A percentile compares a stretch with the other conserved stretches of the same genome.
Conservation (phyloP, 2,797 vertebrate species). For the Cirrhinus molitorella region DNA sequence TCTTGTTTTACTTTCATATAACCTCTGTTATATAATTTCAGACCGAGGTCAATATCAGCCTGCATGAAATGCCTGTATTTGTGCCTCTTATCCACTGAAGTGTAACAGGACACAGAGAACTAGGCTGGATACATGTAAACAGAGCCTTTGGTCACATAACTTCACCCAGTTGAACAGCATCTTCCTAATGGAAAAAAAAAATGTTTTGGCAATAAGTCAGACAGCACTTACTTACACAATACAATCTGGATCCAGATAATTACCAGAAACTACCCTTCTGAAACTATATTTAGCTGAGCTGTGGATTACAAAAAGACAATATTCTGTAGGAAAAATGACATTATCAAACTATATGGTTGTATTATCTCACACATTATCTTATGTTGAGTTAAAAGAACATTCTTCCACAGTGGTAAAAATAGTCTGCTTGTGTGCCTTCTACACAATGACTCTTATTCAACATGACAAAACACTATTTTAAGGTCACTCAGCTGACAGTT, state of each 20-base stretch:
- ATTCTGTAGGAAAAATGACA: background rate
- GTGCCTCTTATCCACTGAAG: conserved; percentile 66
- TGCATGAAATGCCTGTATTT: conserved; percentile 64
- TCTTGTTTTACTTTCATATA: background rate
- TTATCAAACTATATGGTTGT: conserved; percentile 1
- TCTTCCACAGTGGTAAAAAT: conserved; percentile 43
- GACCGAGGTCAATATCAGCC: conserved; percentile 62
- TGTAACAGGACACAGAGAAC: conserved; percentile 67
- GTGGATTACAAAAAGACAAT: background rate
- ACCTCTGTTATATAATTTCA: conserved; percentile 62
- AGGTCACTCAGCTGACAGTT: conserved; percentile 38
- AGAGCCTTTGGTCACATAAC: conserved; percentile 22
- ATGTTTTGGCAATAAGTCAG: conserved; percentile 22
- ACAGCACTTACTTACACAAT: background rate
- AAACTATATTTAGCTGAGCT: conserved; percentile 9
- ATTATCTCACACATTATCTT: conserved; percentile 23
- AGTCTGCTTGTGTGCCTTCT: conserved; percentile 30
- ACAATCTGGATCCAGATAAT: conserved; percentile 1
- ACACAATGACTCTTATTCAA: conserved; percentile 50
- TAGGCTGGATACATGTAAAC: conserved; percentile 44
- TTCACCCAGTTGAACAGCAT: conserved; percentile 5
- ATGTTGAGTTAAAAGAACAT: conserved; percentile 37
- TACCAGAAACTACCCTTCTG: background rate
- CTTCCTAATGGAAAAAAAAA: background rate
- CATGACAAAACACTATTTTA: conserved; percentile 39